A percentile compares a stretch with the other conserved stretches of the same genome.
phyloP scores from a whole-genome alignment of 2,797 vertebrate species.

The Lagocephalus sceleratus region DNA sequence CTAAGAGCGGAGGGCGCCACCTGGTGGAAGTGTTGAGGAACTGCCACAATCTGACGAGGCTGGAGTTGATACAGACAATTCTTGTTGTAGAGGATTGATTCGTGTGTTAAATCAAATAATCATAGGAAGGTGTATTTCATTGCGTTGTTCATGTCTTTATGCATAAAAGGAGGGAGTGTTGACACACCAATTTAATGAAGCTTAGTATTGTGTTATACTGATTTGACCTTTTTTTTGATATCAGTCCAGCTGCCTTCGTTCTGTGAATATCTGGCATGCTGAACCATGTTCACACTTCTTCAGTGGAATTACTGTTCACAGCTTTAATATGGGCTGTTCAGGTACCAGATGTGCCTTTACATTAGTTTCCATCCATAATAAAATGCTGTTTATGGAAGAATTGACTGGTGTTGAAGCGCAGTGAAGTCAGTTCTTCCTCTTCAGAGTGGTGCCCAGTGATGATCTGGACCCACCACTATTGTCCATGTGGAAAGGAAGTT shows the following conservation, averaged over 20 bases:
- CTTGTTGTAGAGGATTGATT: constrained; percentile 63
- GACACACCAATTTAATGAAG: constrained; percentile 23
- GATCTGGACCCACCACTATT: constrained; percentile 6
- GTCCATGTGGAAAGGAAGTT: constrained; percentile 14
- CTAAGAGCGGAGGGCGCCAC: constrained; percentile 65
- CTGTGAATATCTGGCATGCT: constrained; percentile 24
- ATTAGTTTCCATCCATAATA: constrained; percentile 1
- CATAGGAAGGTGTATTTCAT: constrained; percentile 25
- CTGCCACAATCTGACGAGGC: constrained; percentile 25
- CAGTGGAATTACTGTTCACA: constrained; percentile 4
- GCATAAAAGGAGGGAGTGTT: constrained; percentile 24
- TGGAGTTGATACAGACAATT: constrained; percentile 32
- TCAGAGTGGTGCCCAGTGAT: background rate
- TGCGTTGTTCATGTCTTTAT: constrained; percentile 32
- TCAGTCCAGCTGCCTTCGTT: constrained; percentile 8
- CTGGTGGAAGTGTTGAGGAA: constrained; percentile 52
- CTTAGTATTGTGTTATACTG: constrained; percentile 3
- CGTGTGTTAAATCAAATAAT: constrained; percentile 17
- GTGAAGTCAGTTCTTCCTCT: constrained; percentile 1
- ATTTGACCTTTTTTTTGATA: constrained; percentile 22
- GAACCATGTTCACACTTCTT: constrained; percentile 15
- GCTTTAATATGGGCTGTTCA: background rate
- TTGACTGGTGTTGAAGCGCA: background rate
- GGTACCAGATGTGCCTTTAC: background rate
- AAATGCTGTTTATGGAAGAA: background rate